Conservation (phyloP, 2,113 vertebrate genomes). For the Bubalus kerabau region DNA sequence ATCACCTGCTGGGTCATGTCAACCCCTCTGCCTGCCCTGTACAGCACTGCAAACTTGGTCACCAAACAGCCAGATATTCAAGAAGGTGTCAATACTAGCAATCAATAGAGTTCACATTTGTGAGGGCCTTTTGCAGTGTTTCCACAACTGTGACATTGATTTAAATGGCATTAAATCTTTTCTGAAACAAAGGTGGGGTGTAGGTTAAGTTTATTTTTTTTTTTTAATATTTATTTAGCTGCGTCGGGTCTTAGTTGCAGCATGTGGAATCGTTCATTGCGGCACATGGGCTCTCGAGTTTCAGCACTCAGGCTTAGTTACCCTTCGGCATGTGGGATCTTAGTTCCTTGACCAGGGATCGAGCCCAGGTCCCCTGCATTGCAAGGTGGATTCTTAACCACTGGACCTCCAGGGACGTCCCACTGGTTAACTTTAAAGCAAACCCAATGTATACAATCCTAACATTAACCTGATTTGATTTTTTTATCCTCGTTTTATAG, state of each 20-base stretch:
- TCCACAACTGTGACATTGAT: not conserved
- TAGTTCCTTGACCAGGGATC: not conserved
- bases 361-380: not conserved
- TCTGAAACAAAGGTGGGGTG: not conserved
- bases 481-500: not conserved
- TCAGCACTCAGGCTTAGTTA: not conserved
- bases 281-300: fast-evolving
- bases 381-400: not conserved
- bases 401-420: not conserved
- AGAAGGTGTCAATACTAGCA: not conserved
- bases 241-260: fast-evolving
- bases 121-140: not conserved
- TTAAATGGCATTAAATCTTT: not conserved
- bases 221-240: not conserved
- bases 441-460: not conserved
- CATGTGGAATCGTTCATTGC: not conserved
- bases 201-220: not conserved
- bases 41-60: not conserved
- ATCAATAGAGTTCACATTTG: not conserved
- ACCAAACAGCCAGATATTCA: not conserved
- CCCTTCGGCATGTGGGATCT: not conserved
- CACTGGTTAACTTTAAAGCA: not conserved
- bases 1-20: not conserved
- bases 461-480: not conserved
- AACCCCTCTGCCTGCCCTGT: not conserved